These are phyloP conservation scores for Scyliorhinus canicula DNA, from an alignment of 2,797 vertebrate species.

Conservation along the genomic window DNA sequence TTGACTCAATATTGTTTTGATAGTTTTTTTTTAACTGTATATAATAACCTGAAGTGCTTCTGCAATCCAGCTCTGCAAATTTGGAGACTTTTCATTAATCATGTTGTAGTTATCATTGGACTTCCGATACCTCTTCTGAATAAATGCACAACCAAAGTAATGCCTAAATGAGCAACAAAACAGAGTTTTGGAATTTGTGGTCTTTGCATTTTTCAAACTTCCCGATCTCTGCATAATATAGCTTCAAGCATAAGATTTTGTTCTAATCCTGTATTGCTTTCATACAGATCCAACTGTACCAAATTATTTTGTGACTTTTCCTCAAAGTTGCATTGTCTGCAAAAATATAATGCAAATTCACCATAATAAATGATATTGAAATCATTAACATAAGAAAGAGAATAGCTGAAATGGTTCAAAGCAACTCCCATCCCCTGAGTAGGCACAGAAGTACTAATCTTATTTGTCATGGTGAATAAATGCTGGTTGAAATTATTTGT, in stretches of 20 bases:
- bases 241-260: neutral
- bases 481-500: neutral
- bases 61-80: neutral
- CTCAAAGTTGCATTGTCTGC: neutral
- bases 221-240: neutral
- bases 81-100: neutral
- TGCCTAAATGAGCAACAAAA: neutral
- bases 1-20: neutral
- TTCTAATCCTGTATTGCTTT: neutral
- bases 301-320: neutral
- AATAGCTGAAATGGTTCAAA: slow-evolving; percentile 15
- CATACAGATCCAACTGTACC: neutral
- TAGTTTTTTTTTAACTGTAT: neutral
- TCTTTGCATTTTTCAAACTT: neutral
- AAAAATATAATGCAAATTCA: neutral
- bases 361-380: neutral
- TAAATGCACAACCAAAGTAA: neutral
- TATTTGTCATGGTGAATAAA: neutral
- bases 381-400: slow-evolving; percentile 13
- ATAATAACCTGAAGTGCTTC: neutral
- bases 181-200: neutral
- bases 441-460: neutral
- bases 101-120: neutral
- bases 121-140: neutral
- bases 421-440: neutral